phyloP scores from a whole-genome alignment of 2,113 vertebrate genomes.

The Chloebia gouldiae region DNA sequence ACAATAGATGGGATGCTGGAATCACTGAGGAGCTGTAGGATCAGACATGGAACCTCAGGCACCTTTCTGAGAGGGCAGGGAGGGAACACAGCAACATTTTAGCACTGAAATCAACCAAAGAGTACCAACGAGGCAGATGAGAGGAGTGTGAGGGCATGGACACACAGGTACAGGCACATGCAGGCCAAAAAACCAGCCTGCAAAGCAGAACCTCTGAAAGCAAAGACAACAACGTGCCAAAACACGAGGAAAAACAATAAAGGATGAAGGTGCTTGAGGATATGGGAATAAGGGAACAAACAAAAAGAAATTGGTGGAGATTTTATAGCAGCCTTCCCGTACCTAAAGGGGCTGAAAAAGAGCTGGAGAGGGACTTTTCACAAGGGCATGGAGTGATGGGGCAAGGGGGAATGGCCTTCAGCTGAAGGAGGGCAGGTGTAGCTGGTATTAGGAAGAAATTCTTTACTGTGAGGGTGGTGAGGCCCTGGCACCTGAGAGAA shows the following conservation, averaged over 20 bases:
- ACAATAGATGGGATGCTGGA: background rate
- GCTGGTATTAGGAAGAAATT: background rate
- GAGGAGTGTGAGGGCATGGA: background rate
- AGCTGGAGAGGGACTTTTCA: background rate
- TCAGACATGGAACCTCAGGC: background rate
- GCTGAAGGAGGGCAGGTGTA: background rate
- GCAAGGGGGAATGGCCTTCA: background rate
- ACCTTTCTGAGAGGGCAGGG: background rate
- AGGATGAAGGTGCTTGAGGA: background rate
- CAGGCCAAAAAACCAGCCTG: background rate
- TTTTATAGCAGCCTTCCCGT: background rate
- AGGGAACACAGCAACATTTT: background rate
- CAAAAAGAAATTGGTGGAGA: background rate
- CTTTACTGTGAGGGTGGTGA: background rate
- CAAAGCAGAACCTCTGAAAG: background rate
- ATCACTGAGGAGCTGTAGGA: background rate
- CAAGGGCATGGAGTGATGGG: background rate
- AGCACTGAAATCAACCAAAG: background rate
- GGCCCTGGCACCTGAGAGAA: background rate
- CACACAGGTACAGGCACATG: accelerated
- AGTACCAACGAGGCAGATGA: background rate
- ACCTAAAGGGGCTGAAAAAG: background rate
- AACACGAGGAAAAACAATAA: background rate
- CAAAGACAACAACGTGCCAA: background rate
- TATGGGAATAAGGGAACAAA: background rate